A percentile compares a stretch with the other conserved stretches of the same genome.
These are phyloP conservation scores for Nyleta sp. DNA, from an alignment of 2,888 invertebrate genomes.

Conservation along the genomic window DNA sequence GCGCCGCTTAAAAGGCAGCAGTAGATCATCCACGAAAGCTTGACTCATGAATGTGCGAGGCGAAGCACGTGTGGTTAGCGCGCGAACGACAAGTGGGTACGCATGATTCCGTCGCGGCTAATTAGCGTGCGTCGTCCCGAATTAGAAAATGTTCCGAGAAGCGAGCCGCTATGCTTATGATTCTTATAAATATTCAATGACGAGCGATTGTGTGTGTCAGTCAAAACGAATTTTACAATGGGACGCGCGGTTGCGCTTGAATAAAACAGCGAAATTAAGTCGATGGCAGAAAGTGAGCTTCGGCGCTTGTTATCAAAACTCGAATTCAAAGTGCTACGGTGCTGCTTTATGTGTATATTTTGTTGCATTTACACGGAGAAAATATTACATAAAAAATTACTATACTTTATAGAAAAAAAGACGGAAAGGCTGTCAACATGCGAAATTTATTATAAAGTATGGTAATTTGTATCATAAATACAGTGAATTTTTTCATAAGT, in stretches of 20 bases:
- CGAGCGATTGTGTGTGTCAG: conserved; percentile 22
- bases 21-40: too few relatives aligned
- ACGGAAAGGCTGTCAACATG: too few relatives aligned
- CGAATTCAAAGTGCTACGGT: background rate
- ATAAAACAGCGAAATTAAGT: conserved; percentile 39
- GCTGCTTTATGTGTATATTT: too few relatives aligned
- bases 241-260: conserved; percentile 22
- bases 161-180: conserved; percentile 36
- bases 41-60: too few relatives aligned
- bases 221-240: conserved; percentile 36
- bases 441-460: too few relatives aligned
- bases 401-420: too few relatives aligned
- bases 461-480: too few relatives aligned
- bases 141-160: conserved; percentile 56
- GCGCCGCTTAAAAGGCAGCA: too few relatives aligned
- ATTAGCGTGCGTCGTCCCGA: conserved; percentile 41
- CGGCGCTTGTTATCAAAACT: background rate
- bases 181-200: conserved; percentile 57
- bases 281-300: conserved; percentile 22
- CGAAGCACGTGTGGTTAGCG: conserved; percentile 35
- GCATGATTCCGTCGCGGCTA: conserved; percentile 27
- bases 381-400: too few relatives aligned
- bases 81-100: conserved; percentile 40
- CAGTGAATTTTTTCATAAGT: too few relatives aligned
- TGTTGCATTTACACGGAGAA: too few relatives aligned